Base-by-base conservation (phyloP, 1,140 invertebrate genomes). In the Neelides sp. region DNA sequence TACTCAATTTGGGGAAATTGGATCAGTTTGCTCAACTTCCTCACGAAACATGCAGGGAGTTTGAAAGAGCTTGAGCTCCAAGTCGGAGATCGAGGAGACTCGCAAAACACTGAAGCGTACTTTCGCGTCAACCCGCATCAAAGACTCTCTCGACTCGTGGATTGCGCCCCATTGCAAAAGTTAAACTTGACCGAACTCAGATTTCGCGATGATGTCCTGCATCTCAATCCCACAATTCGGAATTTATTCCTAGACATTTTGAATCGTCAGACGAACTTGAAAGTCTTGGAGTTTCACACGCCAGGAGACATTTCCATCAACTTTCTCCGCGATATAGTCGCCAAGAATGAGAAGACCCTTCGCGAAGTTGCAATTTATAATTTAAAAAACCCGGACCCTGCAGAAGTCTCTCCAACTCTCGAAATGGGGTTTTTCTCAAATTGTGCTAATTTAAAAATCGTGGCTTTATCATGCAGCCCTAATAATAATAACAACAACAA, bases 141-240 rank as follows among this genome's bases (percentile, higher is more conserved):
- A 3, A 39, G 27, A 3, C 7, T 7, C 10, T 12, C n/a, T 26
- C 3, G 13, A 8, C 30, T 8, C 15, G 30, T 34, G 8, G n/a
- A n/a, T n/a, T n/a, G n/a, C n/a, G n/a, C n/a, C 37, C 8, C 5
- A 2, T 32, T 59, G 20, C 10, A 20, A 15, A 43, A 36, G n/a
- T 8, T 59, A 2, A 49, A 36, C 19, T 39, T 59, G 2, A 34
- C 5, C 5, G 49, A 59, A 10, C 55, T 59, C 24, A 19, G 39
- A 13, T 59, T 55, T 36, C 49, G 53, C 4, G 57, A 59, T 40
- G 53, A 59, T 45, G 50, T 59, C 12, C 20, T 59, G 20, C 30
- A 52, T 34, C 13, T 55, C 13, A 59, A 59, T 41, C 15, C 39
- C 4, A 30, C 50, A 4, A 27, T 44, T 0, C 45, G 35, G 19